Conservation (phyloP, 2,888 invertebrate species). For the Octonoba sinensis region DNA sequence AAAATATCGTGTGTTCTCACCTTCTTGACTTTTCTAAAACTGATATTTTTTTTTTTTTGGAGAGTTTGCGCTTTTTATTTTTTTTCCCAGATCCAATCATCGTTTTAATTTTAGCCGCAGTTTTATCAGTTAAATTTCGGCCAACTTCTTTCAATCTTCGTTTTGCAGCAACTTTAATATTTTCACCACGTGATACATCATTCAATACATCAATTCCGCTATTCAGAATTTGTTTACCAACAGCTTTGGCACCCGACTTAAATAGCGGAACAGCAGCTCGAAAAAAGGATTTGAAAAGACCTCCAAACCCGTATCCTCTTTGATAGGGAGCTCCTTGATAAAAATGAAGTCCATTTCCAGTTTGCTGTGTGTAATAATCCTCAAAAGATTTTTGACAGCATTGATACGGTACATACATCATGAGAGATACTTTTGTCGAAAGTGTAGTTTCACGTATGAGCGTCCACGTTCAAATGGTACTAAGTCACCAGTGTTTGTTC, state of each 20-base stretch:
- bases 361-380: too few relatives aligned
- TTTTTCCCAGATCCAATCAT: slow-evolving; percentile 27
- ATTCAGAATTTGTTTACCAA: too few relatives aligned
- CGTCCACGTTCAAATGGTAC: slow-evolving; percentile 10
- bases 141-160: slow-evolving; percentile 13
- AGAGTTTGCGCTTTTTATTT: background rate
- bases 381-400: too few relatives aligned
- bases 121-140: background rate
- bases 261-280: slow-evolving; percentile 23
- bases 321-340: slow-evolving; percentile 17
- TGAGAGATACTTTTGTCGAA: slow-evolving; percentile 14
- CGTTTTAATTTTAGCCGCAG: background rate
- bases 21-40: background rate
- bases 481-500: slow-evolving; percentile 12
- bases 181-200: background rate
- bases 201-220: too few relatives aligned
- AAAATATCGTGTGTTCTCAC: slow-evolving; percentile 11
- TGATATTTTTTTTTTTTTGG: background rate
- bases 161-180: slow-evolving; percentile 5
- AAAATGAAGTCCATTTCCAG: slow-evolving; percentile 9
- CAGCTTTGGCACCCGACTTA: background rate
- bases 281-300: slow-evolving; percentile 21
- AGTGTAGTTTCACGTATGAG: slow-evolving; percentile 26
- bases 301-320: slow-evolving; percentile 28
- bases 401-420: slow-evolving; percentile 21